Conservation (phyloP, 2,888 invertebrate genomes). For the Lissonota sp. region DNA sequence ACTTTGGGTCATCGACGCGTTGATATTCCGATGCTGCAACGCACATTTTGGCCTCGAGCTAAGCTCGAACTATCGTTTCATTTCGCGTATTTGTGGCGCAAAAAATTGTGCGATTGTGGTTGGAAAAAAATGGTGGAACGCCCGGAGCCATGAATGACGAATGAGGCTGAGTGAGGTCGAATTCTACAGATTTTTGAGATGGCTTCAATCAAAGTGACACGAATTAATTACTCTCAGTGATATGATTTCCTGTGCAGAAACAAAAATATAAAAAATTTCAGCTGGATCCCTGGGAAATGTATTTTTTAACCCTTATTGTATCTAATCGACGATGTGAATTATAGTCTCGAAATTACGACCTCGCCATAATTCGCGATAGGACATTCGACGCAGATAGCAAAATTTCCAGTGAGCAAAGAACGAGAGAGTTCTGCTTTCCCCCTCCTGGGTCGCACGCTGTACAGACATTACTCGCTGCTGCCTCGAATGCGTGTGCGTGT, state of each 20-base stretch:
- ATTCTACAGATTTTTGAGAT: too few relatives aligned
- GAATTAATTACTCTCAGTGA: too few relatives aligned
- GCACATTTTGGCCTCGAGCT: slow-evolving; percentile 2
- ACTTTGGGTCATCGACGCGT: neutral
- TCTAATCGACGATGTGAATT: slow-evolving; percentile 27
- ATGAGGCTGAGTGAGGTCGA: too few relatives aligned
- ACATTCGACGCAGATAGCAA: slow-evolving; percentile 38
- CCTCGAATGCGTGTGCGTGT: slow-evolving; percentile 51
- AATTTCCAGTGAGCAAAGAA: slow-evolving; percentile 20
- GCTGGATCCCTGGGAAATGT: neutral
- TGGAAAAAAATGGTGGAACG: neutral
- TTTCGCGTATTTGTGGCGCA: neutral
- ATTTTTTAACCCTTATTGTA: neutral
- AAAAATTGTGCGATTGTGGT: neutral
- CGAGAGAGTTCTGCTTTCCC: slow-evolving; percentile 12
- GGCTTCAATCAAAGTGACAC: too few relatives aligned
- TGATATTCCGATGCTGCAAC: neutral
- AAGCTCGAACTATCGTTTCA: neutral
- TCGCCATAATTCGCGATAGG: slow-evolving; percentile 45
- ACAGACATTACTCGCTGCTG: slow-evolving; percentile 55
- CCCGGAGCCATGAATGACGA: neutral
- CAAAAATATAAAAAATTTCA: too few relatives aligned
- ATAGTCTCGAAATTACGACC: slow-evolving; percentile 42
- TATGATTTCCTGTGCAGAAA: too few relatives aligned
- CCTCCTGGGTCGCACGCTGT: slow-evolving; percentile 50